Evolutionary conservation across 1,140 invertebrate species (phyloP).

Genomic region (Tribolium castaneum): DNA sequence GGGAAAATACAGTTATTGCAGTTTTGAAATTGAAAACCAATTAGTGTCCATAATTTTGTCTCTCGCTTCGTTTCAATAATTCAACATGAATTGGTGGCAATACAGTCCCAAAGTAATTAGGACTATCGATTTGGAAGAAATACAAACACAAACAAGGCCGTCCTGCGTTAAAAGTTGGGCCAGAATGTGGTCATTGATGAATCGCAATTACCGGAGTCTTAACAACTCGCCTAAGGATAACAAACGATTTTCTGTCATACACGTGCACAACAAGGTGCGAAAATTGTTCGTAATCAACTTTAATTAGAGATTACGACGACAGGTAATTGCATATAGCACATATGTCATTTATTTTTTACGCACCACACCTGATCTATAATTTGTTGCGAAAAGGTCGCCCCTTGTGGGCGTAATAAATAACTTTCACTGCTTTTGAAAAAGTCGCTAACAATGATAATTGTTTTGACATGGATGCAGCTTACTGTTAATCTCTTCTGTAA

Average conservation of each 20-base stretch:
- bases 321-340: constrained; percentile 16
- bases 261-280: constrained; percentile 26
- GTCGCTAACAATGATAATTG: neutral
- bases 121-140: constrained; percentile 12
- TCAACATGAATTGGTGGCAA: neutral
- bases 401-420: neutral
- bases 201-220: neutral
- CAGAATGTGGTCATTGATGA: neutral
- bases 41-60: neutral
- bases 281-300: constrained; percentile 26
- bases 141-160: constrained; percentile 21
- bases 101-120: neutral
- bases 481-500: constrained; percentile 19
- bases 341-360: constrained; percentile 5
- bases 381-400: neutral
- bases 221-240: constrained; percentile 24
- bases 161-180: neutral
- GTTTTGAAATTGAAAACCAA: neutral
- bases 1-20: neutral
- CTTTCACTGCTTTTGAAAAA: constrained; percentile 6
- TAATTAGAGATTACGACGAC: constrained; percentile 23
- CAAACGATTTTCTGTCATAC: constrained; percentile 31
- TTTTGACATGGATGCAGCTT: neutral
- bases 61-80: neutral
- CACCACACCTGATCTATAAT: constrained; percentile 4